A percentile compares a stretch with the other conserved stretches of the same genome.
phyloP scores from a whole-genome alignment of 2,888 invertebrate species.

The Argynnis bischoffii region DNA sequence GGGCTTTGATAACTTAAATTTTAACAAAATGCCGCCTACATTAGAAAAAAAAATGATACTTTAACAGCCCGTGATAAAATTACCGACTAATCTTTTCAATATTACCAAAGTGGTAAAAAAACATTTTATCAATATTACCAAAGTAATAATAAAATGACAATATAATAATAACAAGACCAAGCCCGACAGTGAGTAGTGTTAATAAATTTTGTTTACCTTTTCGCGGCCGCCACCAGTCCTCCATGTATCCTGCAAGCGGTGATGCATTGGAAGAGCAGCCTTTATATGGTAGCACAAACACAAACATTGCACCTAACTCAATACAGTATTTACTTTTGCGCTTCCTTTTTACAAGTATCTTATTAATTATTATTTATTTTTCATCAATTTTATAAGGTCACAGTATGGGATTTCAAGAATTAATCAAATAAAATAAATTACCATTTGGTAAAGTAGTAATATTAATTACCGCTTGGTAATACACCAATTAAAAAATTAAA shows the following conservation, averaged over 20 bases:
- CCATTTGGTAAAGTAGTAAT: not conserved
- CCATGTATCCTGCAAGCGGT: slow-evolving; percentile 98
- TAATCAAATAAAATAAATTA: not conserved
- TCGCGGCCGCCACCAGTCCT: slow-evolving; percentile 98
- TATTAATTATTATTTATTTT: slow-evolving; percentile 20
- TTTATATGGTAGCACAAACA: slow-evolving; percentile 83
- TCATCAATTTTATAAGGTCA: not conserved
- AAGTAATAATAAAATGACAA: too few species aligned
- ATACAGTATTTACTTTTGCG: slow-evolving; percentile 77
- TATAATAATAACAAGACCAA: slow-evolving; percentile 8
- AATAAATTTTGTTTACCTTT: slow-evolving; percentile 89
- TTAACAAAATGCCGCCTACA: too few species aligned
- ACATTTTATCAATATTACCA: not conserved
- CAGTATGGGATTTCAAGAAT: slow-evolving; percentile 5
- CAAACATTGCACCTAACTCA: slow-evolving; percentile 79
- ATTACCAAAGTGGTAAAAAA: slow-evolving; percentile 5
- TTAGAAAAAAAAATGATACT: not conserved
- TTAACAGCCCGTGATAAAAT: not conserved
- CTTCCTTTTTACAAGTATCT: slow-evolving; percentile 33
- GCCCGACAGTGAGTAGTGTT: slow-evolving; percentile 46
- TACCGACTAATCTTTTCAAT: not conserved
- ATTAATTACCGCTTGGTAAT: too few species aligned
- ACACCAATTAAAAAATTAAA: too few species aligned
- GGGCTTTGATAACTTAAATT: too few species aligned
- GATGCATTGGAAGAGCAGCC: slow-evolving; percentile 90